phyloP scores from a whole-genome alignment of 2,888 invertebrate species.

The Chirona hameri region DNA sequence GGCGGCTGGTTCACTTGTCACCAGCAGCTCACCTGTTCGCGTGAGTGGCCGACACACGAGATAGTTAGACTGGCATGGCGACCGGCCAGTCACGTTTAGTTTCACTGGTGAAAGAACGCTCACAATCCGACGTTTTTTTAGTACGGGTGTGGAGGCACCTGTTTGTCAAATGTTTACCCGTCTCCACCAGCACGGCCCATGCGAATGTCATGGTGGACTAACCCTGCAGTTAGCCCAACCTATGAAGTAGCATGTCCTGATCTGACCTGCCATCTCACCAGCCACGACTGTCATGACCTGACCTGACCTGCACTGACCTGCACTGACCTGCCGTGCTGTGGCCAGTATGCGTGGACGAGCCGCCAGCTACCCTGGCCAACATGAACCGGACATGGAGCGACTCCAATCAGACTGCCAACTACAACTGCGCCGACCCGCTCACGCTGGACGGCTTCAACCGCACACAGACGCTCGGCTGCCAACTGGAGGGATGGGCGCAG shows the following conservation, averaged over 20 bases:
- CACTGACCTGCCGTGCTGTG: background rate
- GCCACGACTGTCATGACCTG: no score
- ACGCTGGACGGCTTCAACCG: background rate
- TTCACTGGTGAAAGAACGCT: no score
- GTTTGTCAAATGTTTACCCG: no score
- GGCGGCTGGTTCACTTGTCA: background rate
- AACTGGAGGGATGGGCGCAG: background rate
- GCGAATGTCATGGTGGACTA: no score
- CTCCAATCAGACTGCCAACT: background rate
- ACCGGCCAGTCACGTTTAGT: no score
- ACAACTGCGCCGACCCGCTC: background rate
- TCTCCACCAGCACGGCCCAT: no score
- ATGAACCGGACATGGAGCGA: background rate
- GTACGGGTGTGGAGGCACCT: no score
- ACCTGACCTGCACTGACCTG: background rate
- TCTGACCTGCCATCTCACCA: no score
- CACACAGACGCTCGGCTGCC: background rate
- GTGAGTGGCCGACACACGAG: background rate
- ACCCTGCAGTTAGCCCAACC: no score
- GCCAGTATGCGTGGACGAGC: conserved; percentile 1
- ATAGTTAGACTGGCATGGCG: no score
- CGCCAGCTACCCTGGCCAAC: background rate
- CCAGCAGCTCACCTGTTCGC: background rate
- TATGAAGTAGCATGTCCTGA: no score
- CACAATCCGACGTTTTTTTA: no score